These are phyloP conservation scores for Piezodorus guildinii DNA, from an alignment of 1,140 invertebrate species.

Conservation along the genomic window DNA sequence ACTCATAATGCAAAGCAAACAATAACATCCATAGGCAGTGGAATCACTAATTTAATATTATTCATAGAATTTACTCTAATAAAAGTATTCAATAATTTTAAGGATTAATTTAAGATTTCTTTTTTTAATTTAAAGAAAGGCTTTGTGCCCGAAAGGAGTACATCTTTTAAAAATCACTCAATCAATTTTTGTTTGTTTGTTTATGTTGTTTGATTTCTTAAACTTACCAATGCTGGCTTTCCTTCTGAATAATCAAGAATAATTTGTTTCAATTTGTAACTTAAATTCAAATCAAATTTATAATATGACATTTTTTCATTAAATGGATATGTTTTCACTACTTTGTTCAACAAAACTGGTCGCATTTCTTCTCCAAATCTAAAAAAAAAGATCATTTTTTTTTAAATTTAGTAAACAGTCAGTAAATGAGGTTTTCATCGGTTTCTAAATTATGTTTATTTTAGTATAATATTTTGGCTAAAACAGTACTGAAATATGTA, in stretches of 20 bases:
- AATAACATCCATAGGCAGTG: too few species aligned
- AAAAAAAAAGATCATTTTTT: conserved; percentile 19
- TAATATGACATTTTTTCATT: conserved; percentile 43
- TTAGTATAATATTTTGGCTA: too few species aligned
- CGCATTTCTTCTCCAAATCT: conserved; percentile 57
- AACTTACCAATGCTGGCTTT: conserved; percentile 58
- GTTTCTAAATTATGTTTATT: too few species aligned
- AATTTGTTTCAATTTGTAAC: conserved; percentile 55
- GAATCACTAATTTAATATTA: too few species aligned
- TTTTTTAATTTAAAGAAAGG: not conserved
- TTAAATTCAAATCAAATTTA: conserved; percentile 63
- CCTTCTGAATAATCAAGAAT: conserved; percentile 56
- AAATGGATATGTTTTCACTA: conserved; percentile 57
- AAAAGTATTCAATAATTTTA: too few species aligned
- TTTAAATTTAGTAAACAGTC: too few species aligned
- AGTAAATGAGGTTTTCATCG: too few species aligned
- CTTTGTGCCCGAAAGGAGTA: not conserved
- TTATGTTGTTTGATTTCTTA: not conserved
- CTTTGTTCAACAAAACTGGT: conserved; percentile 56
- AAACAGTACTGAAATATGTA: too few species aligned
- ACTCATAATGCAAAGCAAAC: too few species aligned
- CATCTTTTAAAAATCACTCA: too few species aligned
- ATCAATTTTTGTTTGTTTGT: too few species aligned
- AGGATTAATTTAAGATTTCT: not conserved
- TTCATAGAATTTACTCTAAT: too few species aligned